Percentiles rank a stretch among this genome's conserved stretches.
Conservation (phyloP, 2,888 invertebrate species). For the Panopea generosa region DNA sequence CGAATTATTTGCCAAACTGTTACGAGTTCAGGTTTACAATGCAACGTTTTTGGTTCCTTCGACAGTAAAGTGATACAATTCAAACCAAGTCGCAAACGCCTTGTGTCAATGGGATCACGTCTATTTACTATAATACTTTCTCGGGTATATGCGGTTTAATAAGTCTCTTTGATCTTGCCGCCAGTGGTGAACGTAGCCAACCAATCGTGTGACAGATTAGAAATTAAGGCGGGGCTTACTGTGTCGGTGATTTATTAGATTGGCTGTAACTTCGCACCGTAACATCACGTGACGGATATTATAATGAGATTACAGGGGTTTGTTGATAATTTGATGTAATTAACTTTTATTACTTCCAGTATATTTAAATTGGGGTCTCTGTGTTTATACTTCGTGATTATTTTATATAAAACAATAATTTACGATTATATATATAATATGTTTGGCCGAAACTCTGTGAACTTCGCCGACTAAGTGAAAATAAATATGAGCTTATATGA, state of each 20-base stretch:
- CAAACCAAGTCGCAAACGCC: conserved; percentile 73
- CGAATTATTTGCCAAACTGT: conserved; percentile 62
- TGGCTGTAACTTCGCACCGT: conserved; percentile 30
- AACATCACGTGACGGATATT: conserved; percentile 19
- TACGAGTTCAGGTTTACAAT: conserved; percentile 55
- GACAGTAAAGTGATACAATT: conserved; percentile 66
- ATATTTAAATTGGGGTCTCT: background rate
- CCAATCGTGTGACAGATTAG: conserved; percentile 59
- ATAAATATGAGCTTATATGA: background rate
- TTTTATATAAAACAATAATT: conserved; percentile 7
- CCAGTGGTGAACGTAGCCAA: conserved; percentile 29
- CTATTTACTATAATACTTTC: conserved; percentile 78
- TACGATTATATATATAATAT: background rate
- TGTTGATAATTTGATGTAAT: no score
- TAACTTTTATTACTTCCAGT: no score
- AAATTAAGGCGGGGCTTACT: conserved; percentile 56
- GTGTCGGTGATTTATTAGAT: conserved; percentile 36
- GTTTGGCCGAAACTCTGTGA: background rate
- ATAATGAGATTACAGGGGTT: background rate
- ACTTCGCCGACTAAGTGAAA: background rate
- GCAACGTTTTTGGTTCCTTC: conserved; percentile 29
- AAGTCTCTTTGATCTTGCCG: conserved; percentile 71
- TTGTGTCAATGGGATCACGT: conserved; percentile 73
- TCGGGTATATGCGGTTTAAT: conserved; percentile 71
- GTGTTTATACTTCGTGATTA: conserved; percentile 7